Base-by-base conservation (phyloP, 2,888 invertebrate genomes). In the Halocaridina rubra region DNA sequence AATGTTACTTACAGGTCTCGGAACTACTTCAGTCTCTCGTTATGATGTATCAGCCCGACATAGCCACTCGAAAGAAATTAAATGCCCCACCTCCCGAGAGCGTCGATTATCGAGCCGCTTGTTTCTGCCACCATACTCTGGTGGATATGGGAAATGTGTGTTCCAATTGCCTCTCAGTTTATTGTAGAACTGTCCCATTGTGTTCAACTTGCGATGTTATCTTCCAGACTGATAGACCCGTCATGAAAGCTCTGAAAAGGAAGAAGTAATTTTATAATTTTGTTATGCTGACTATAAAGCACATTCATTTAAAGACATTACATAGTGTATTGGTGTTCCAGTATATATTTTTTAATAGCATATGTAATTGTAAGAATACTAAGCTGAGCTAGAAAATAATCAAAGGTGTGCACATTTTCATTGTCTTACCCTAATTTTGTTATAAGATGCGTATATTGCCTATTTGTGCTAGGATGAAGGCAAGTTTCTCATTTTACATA, bases 81-180 rank as follows among this genome's bases (percentile, higher is more conserved):
- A 96, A 97, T 1, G 91, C 98, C 71, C 98, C 98, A 0, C 96
- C 97, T 0, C 94, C 96, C 0, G 95, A 95, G 0, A 95, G 96
- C 89, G 97, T 99, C 4, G 98, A 98, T 92, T 98, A 98, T 91
- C 93, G 98, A 89, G 98, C 99, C 2, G 98, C 98, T 0, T 99
- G 99, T 91, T 99, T 99, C 92, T 99, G 99, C 90, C 99, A 99
- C 91, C 93, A 98, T 27, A 96, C 97, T 89, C 93, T 99, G 53
- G 96, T 99, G 85, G 98, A 98, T 90, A 95, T 98, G 89, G 99
- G 98, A 88, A 98, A 96, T 91, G 98, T 99, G 24, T 99, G 99
- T 92, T 99, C 98, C 7, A 97, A 98, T 79, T 99, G 99, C 91
- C 93, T 99, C 61, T 98, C 98, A 89, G 96, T 98, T 89, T 98